phyloP scores from a whole-genome alignment of 1,140 invertebrate species.

The Rhopalosiphum padi region DNA sequence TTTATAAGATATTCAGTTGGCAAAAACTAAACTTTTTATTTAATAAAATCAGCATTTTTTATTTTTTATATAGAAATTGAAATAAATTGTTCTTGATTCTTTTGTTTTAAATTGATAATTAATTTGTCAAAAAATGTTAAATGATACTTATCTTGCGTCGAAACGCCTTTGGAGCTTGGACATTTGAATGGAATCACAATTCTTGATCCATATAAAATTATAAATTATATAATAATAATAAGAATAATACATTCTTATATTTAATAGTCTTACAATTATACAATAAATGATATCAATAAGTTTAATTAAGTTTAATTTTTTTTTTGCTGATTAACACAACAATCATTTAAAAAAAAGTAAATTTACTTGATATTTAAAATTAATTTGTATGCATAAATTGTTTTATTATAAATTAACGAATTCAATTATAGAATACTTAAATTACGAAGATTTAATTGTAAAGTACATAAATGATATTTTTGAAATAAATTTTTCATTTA shows the following conservation, averaged over 20 bases:
- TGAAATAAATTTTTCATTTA: background rate
- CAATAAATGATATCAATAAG: background rate
- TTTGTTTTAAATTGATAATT: constrained; percentile 35
- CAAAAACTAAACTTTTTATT: constrained; percentile 33
- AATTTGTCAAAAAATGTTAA: background rate
- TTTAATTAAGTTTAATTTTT: background rate
- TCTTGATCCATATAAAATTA: background rate
- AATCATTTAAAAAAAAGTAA: no score
- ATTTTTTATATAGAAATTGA: constrained; percentile 11
- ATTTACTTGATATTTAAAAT: no score
- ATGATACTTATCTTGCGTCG: background rate
- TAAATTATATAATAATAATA: background rate
- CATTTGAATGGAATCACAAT: background rate
- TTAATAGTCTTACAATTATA: background rate
- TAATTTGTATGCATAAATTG: no score
- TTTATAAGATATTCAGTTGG: constrained; percentile 38
- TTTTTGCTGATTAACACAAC: background rate
- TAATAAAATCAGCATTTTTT: background rate
- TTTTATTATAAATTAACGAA: background rate
- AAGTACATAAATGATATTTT: background rate
- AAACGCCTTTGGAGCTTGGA: background rate
- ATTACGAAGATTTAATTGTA: background rate
- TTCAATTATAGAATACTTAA: background rate
- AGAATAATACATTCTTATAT: background rate
- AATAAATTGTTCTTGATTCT: constrained; percentile 14